Percentiles rank a stretch among this genome's conserved stretches.
Conservation (phyloP, 2,113 vertebrate species). For the Triplophysa rosa region DNA sequence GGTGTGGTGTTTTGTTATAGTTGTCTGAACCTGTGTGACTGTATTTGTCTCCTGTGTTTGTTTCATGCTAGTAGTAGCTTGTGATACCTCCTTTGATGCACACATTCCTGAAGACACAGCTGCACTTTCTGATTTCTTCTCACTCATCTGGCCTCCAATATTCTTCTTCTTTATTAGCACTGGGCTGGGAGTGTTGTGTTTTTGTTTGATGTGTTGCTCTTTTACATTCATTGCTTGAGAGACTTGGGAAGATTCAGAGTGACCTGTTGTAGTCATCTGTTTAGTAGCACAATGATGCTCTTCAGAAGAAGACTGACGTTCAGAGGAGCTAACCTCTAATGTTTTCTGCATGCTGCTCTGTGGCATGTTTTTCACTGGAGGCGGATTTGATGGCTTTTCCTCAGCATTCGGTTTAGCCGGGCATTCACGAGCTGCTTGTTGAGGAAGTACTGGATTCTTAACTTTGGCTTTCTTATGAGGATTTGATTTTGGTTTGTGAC, state of each 20-base stretch:
- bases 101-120: constrained; percentile 47
- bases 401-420: constrained; percentile 59
- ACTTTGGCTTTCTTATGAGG: constrained; percentile 72
- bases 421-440: constrained; percentile 63
- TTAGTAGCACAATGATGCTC: constrained; percentile 62
- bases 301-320: constrained; percentile 65
- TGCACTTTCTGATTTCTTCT: constrained; percentile 50
- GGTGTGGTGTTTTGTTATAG: constrained; percentile 54
- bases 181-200: constrained; percentile 60
- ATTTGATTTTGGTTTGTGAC: constrained; percentile 64
- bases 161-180: constrained; percentile 63
- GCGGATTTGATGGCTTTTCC: constrained; percentile 56
- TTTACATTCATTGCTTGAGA: constrained; percentile 63
- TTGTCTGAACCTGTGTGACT: constrained; percentile 64
- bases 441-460: constrained; percentile 64
- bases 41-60: constrained; percentile 63
- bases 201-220: constrained; percentile 63
- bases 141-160: constrained; percentile 46
- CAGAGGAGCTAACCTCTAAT: constrained; percentile 64
- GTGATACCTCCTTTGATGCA: constrained; percentile 59
- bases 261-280: constrained; percentile 57
- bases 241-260: constrained; percentile 21
- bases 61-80: constrained; percentile 56
- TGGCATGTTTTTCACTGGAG: constrained; percentile 69
- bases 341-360: constrained; percentile 58